Conservation (phyloP, 2,113 vertebrate genomes). For the Pituophis catenifer region DNA sequence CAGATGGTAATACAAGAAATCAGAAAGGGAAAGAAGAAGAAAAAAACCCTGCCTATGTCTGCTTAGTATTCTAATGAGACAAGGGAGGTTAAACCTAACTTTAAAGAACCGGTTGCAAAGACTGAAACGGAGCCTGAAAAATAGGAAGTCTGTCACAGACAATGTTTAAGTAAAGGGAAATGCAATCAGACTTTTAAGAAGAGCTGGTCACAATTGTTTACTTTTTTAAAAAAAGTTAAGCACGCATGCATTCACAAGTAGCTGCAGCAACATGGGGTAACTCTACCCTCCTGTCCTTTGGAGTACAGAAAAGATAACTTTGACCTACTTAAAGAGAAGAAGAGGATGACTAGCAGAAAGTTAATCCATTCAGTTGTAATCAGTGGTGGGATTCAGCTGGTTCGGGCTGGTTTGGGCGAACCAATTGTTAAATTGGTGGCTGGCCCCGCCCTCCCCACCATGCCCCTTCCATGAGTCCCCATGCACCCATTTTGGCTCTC, state of each 20-base stretch:
- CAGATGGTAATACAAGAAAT: not conserved
- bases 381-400: too few species aligned
- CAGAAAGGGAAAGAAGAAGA: not conserved
- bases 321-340: not conserved
- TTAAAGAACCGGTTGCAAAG: not conserved
- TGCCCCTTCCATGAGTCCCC: too few species aligned
- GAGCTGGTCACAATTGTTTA: not conserved
- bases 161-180: not conserved
- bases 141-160: not conserved
- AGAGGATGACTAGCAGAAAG: not conserved
- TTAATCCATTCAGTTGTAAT: not conserved
- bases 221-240: not conserved
- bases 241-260: not conserved
- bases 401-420: too few species aligned
- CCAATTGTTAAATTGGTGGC: too few species aligned
- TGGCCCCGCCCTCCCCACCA: too few species aligned
- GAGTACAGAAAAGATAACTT: not conserved
- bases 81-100: not conserved
- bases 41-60: not conserved
- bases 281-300: not conserved
- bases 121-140: not conserved
- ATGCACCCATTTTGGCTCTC: too few species aligned
- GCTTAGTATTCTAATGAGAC: not conserved
- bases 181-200: not conserved
- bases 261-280: not conserved